Evolutionary conservation across 1,140 invertebrate species (phyloP).

Genomic region (Aradophagus sp.): DNA sequence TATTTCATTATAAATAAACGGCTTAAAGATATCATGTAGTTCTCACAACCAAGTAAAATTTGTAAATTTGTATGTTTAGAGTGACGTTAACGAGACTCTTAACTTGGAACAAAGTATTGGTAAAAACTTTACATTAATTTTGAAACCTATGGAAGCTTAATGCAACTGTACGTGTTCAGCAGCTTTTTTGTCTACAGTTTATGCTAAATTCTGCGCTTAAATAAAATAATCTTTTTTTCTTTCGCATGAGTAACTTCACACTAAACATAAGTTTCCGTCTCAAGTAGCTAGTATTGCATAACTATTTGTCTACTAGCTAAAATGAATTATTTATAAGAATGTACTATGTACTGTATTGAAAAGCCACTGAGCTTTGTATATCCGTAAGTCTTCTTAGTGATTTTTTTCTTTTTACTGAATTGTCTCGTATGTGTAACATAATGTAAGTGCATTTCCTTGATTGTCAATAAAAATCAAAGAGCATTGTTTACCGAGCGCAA

Average conservation of each 20-base stretch:
- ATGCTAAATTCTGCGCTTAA: background rate
- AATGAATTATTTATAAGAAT: conserved; percentile 37
- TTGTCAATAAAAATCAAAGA: too few relatives aligned
- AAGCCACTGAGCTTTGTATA: conserved; percentile 20
- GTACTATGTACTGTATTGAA: conserved; percentile 36
- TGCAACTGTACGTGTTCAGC: too few relatives aligned
- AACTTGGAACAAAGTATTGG: background rate
- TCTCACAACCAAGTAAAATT: conserved; percentile 19
- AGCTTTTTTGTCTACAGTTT: background rate
- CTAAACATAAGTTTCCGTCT: conserved; percentile 38
- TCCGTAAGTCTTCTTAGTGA: conserved; percentile 36
- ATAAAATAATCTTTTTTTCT: too few relatives aligned
- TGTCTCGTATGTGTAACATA: conserved; percentile 7
- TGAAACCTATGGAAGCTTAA: background rate
- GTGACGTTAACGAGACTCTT: conserved; percentile 18
- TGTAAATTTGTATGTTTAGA: conserved; percentile 41
- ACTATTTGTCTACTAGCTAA: conserved; percentile 34
- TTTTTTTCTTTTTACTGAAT: conserved; percentile 17
- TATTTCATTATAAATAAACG: conserved; percentile 31
- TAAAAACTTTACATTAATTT: background rate
- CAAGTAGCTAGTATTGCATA: conserved; percentile 32
- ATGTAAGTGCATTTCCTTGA: conserved; percentile 17
- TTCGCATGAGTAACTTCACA: conserved; percentile 30
- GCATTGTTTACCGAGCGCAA: too few relatives aligned
- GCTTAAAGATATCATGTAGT: conserved; percentile 32